Evolutionary conservation across 2,888 invertebrate species (phyloP).

Genomic region (Macrosoma leucophasiata): DNA sequence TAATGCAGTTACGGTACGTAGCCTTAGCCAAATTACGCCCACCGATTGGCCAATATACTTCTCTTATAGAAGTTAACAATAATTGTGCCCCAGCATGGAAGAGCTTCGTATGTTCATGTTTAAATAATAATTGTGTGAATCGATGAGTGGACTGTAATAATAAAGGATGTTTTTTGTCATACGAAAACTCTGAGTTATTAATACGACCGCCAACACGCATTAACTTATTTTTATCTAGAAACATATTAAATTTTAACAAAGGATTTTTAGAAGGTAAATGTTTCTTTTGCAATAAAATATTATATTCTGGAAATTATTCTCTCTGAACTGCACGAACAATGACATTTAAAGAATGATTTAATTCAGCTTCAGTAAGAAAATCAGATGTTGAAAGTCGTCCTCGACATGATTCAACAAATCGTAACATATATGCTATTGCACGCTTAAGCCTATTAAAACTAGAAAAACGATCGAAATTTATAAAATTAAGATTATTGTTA

Average conservation of each 20-base stretch:
- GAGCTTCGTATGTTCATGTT: conserved; percentile 3
- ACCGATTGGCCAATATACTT: conserved; percentile 26
- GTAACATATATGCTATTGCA: not conserved
- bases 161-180: conserved; percentile 18
- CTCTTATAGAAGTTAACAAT: conserved; percentile 20
- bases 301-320: conserved; percentile 10
- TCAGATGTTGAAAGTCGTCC: too few species aligned
- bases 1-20: conserved; percentile 8
- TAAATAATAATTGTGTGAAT: conserved; percentile 10
- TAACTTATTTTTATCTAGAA: conserved; percentile 14
- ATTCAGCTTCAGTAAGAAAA: too few species aligned
- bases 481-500: not conserved
- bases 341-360: not conserved
- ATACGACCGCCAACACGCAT: conserved; percentile 23
- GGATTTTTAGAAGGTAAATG: conserved; percentile 3
- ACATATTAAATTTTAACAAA: conserved; percentile 1
- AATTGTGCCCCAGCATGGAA: conserved; percentile 25
- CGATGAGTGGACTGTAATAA: conserved; percentile 11
- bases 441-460: not conserved
- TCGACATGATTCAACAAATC: not conserved
- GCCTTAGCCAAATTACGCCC: conserved; percentile 20
- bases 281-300: conserved; percentile 1
- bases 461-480: too few species aligned
- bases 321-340: not conserved
- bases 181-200: conserved; percentile 6